These are phyloP conservation scores for Eriosoma lanigerum DNA, from an alignment of 1,140 invertebrate species.

Conservation along the genomic window DNA sequence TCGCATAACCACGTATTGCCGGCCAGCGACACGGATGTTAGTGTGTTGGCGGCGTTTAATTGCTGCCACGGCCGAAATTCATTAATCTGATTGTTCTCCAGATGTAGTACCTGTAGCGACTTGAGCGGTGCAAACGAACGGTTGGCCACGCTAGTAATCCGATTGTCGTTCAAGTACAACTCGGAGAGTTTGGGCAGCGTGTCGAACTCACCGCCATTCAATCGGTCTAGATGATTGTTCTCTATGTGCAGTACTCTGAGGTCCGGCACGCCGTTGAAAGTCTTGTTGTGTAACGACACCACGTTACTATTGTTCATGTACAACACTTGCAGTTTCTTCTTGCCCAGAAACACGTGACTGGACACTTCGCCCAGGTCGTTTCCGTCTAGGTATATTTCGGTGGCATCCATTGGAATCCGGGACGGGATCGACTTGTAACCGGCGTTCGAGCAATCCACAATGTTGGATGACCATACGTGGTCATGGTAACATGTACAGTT, in stretches of 20 bases:
- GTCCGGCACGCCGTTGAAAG: slow-evolving; percentile 81
- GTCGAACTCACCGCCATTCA: slow-evolving; percentile 82
- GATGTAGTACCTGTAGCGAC: slow-evolving; percentile 78
- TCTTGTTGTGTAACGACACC: slow-evolving; percentile 81
- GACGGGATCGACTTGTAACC: slow-evolving; percentile 79
- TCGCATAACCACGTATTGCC: slow-evolving; percentile 75
- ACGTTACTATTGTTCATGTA: slow-evolving; percentile 88
- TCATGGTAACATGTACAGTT: slow-evolving; percentile 94
- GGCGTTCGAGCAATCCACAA: slow-evolving; percentile 86
- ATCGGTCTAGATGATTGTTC: slow-evolving; percentile 76
- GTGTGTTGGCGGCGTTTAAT: slow-evolving; percentile 60
- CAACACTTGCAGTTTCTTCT: slow-evolving; percentile 82
- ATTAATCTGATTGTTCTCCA: slow-evolving; percentile 79
- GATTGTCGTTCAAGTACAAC: slow-evolving; percentile 84
- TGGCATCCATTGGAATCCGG: slow-evolving; percentile 90
- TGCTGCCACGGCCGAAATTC: slow-evolving; percentile 65
- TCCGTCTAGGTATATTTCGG: slow-evolving; percentile 88
- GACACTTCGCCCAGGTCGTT: slow-evolving; percentile 83
- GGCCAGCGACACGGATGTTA: slow-evolving; percentile 66
- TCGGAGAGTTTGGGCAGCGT: slow-evolving; percentile 78
- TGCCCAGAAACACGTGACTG: slow-evolving; percentile 87
- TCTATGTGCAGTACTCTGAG: slow-evolving; percentile 80
- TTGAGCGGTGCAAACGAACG: slow-evolving; percentile 79
- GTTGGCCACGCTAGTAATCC: slow-evolving; percentile 80
- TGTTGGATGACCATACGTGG: slow-evolving; percentile 89